Percentiles rank a stretch among this genome's conserved stretches.
phyloP scores from a whole-genome alignment of 2,797 vertebrate species.

The Sorex maritimensis region DNA sequence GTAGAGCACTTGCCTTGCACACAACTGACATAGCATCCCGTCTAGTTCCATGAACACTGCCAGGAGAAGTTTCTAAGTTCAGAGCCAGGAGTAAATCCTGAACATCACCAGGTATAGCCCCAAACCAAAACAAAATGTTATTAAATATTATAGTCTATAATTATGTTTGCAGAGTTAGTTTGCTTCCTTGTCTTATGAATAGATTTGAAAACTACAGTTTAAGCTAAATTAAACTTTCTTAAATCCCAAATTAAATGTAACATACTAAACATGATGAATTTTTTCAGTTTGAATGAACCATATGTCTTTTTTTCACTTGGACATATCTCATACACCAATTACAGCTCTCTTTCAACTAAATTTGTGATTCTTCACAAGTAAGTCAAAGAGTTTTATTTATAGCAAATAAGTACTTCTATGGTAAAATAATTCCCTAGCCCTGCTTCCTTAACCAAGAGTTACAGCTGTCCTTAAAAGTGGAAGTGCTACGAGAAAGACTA shows the following conservation, averaged over 20 bases:
- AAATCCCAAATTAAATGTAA: slow-evolving; percentile 86
- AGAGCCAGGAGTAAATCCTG: no score
- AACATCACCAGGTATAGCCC: no score
- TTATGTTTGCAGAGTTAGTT: slow-evolving; percentile 81
- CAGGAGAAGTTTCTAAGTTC: no score
- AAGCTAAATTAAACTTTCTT: slow-evolving; percentile 82
- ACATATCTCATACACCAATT: slow-evolving; percentile 10
- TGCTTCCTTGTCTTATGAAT: slow-evolving; percentile 82
- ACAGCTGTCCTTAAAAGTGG: slow-evolving; percentile 7
- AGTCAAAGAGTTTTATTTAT: slow-evolving; percentile 52
- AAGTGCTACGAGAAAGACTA: not conserved
- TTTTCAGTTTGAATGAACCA: slow-evolving; percentile 72
- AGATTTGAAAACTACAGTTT: slow-evolving; percentile 80
- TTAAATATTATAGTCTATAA: slow-evolving; percentile 81
- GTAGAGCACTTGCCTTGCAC: no score
- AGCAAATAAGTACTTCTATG: slow-evolving; percentile 18
- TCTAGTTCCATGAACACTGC: no score
- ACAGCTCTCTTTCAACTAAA: slow-evolving; percentile 63
- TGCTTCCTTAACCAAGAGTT: slow-evolving; percentile 11
- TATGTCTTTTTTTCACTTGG: slow-evolving; percentile 17
- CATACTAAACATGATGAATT: slow-evolving; percentile 72
- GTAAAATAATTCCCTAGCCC: not conserved
- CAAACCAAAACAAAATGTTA: slow-evolving; percentile 12
- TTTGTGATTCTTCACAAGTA: slow-evolving; percentile 70
- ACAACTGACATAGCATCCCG: no score